These are phyloP conservation scores for Styela clava DNA, from an alignment of 23 tunicate genomes.

Conservation along the genomic window DNA sequence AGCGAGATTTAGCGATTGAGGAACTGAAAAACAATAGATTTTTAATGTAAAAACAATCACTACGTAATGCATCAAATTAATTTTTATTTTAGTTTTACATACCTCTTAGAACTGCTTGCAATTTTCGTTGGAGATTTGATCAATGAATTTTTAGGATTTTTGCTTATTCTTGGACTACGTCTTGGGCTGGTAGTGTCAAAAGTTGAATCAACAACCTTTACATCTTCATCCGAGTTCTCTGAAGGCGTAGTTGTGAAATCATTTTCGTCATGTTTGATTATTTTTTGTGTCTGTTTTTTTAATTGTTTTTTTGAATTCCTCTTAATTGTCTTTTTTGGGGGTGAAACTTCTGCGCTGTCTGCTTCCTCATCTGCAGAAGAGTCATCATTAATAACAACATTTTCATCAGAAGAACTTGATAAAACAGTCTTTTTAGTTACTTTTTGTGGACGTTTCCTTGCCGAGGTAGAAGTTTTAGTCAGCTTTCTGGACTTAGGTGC, in stretches of 20 bases:
- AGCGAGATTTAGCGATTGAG: slow-evolving; percentile 27
- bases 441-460: neutral
- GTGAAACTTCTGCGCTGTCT: neutral
- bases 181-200: neutral
- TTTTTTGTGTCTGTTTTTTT: no score
- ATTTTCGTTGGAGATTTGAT: neutral
- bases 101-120: neutral
- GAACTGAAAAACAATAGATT: neutral
- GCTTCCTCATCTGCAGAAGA: slow-evolving; percentile 23
- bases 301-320: neutral
- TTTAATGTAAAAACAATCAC: no score
- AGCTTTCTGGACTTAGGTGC: neutral
- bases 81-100: neutral
- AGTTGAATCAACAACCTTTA: neutral
- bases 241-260: neutral
- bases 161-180: neutral
- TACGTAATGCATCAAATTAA: no score
- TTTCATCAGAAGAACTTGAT: neutral
- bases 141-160: neutral
- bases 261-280: neutral
- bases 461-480: neutral
- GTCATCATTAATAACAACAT: slow-evolving; percentile 17
- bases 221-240: neutral
- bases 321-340: neutral
- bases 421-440: neutral